Conservation (phyloP, 2,888 invertebrate genomes). For the Dinocampus coccinellae region DNA sequence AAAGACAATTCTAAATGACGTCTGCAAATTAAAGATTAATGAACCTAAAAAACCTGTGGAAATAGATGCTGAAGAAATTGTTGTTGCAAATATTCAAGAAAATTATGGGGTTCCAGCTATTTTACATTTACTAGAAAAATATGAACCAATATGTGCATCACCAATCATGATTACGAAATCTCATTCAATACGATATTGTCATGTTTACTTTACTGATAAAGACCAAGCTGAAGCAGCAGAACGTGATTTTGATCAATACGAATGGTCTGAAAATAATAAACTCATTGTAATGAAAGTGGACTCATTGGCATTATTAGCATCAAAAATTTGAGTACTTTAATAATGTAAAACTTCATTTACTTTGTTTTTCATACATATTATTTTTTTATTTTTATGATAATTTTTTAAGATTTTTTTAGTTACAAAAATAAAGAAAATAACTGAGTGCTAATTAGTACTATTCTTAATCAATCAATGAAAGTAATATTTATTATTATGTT, state of each 20-base stretch:
- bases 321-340: not conserved
- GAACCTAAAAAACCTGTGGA: not conserved
- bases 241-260: conserved; percentile 49
- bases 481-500: no score
- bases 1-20: not conserved
- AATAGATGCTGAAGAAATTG: conserved; percentile 50
- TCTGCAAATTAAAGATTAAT: no score
- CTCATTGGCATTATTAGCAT: not conserved
- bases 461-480: no score
- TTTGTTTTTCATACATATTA: not conserved
- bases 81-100: conserved; percentile 58
- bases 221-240: conserved; percentile 48
- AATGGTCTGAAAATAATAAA: conserved; percentile 43
- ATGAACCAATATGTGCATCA: conserved; percentile 54
- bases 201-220: conserved; percentile 53
- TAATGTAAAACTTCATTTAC: not conserved
- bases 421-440: no score
- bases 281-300: conserved; percentile 51
- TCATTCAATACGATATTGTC: conserved; percentile 52
- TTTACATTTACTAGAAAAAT: conserved; percentile 55
- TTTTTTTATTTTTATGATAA: no score
- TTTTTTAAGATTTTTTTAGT: no score
- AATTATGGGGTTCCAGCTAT: conserved; percentile 51
- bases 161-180: conserved; percentile 40
- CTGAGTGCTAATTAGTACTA: no score